Evolutionary conservation across 2,113 vertebrate genomes (phyloP), one percentile per base, ranked within the genome.

Genomic region (Rhineura floridana): DNA sequence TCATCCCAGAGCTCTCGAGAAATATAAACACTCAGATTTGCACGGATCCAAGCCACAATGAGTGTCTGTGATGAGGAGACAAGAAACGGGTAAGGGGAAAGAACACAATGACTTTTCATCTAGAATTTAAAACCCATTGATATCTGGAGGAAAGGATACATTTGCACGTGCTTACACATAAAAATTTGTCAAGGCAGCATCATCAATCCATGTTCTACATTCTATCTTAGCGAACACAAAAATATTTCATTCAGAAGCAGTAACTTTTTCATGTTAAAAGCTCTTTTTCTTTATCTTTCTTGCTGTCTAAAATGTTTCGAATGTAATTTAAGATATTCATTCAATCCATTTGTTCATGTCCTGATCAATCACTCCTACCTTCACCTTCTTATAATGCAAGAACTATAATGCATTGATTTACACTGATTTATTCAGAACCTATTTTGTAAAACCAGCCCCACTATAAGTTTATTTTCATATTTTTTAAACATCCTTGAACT

Each of bases 1-100:
- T 99, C 98, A 25, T 99, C 99, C 99, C 99, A 99, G 67, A 99
- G 97, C 94, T 99, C 98, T 88, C 99, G 98, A 67, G 99, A 98
- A 93, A 99, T 98, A 89, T 98, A 98, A 55, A 99, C 99, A 0
- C 96, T 98, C 92, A 99, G 97, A 94, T 98, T 99, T 90, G 98
- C 99, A 93, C 98, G 96, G 93, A 99, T 98, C 99, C 99, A 99
- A 0, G 99, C 98, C 91, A 99, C 99, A 3, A 99, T 98, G 84
- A 99, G 98, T 1, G 99, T 99, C 99, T 99, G 89, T 73, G 92
- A 65, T 81, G 73, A 25, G 19, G 59, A 77, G 70, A 75, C 85
- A 46, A 85, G 59, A 82, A 59, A 59, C 15, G 55, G 36, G 3
- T 39, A 73, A 91, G 3, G 81, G 33, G 15, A 1, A 21, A 28